Percentiles rank a stretch among this genome's conserved stretches.
Conservation (phyloP, 2,113 vertebrate species). For the Addax nasomaculatus region DNA sequence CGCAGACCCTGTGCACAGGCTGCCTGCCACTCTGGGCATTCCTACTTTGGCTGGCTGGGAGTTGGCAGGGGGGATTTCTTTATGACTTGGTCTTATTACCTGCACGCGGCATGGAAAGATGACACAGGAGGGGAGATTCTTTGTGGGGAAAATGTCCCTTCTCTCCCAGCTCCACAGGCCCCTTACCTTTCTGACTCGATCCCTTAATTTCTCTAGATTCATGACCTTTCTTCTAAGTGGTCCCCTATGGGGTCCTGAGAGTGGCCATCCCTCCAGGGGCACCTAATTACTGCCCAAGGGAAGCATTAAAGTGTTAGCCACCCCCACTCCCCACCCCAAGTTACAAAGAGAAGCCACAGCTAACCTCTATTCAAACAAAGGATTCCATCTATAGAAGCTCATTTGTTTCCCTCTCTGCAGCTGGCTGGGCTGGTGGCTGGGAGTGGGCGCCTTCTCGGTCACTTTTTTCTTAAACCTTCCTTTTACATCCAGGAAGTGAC, state of each 20-base stretch:
- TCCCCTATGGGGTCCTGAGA: neutral
- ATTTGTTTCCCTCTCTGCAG: conserved; percentile 64
- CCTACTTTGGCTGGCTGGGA: neutral
- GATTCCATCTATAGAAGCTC: conserved; percentile 67
- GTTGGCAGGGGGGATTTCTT: neutral
- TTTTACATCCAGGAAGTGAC: conserved; percentile 33
- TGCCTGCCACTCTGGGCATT: neutral
- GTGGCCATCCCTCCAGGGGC: neutral
- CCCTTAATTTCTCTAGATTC: neutral
- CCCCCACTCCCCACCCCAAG: neutral
- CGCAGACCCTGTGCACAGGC: neutral
- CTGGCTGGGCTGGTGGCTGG: conserved; percentile 13
- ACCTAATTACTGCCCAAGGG: neutral
- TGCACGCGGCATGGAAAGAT: neutral
- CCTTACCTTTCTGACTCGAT: neutral
- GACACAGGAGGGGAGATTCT: neutral
- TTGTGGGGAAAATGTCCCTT: neutral
- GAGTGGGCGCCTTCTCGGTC: neutral
- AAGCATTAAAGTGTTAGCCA: neutral
- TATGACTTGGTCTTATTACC: neutral
- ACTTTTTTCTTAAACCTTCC: conserved; percentile 26
- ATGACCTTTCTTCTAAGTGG: neutral
- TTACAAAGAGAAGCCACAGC: conserved; percentile 53
- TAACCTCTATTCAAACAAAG: conserved; percentile 68
- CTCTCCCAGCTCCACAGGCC: neutral